phyloP scores from a whole-genome alignment of 2,113 vertebrate genomes.

The Geococcyx californianus region DNA sequence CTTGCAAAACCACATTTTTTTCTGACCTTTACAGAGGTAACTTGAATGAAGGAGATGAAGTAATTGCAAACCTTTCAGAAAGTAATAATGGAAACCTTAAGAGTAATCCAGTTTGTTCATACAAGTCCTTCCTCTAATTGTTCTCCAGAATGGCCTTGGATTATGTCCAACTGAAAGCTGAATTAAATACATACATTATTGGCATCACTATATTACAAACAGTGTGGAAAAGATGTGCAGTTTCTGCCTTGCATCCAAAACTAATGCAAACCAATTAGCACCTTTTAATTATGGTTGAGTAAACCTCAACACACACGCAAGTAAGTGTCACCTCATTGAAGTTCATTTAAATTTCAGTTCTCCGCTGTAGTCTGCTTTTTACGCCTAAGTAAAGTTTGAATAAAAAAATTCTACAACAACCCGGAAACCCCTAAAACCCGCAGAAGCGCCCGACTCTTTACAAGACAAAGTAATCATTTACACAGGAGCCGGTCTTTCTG shows the following conservation, averaged over 20 bases:
- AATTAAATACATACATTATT: slow-evolving; percentile 62
- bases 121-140: slow-evolving; percentile 35
- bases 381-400: background rate
- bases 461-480: background rate
- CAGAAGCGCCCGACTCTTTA: background rate
- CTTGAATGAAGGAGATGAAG: slow-evolving; percentile 45
- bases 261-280: slow-evolving; percentile 53
- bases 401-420: background rate
- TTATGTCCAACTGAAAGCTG: background rate
- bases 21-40: slow-evolving; percentile 37
- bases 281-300: slow-evolving; percentile 55
- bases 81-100: slow-evolving; percentile 28
- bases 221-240: slow-evolving; percentile 37
- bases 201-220: slow-evolving; percentile 45
- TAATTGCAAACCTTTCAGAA: slow-evolving; percentile 50
- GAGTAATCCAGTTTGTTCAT: slow-evolving; percentile 47
- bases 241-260: slow-evolving; percentile 32
- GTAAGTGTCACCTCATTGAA: background rate
- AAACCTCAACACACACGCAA: background rate
- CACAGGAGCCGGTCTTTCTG: background rate
- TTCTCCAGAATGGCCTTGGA: slow-evolving; percentile 22
- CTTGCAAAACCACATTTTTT: background rate
- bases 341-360: slow-evolving; percentile 53
- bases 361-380: background rate
- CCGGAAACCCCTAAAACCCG: background rate